Base-by-base conservation (phyloP, 2,797 vertebrate species). In the Danionella dracula region DNA sequence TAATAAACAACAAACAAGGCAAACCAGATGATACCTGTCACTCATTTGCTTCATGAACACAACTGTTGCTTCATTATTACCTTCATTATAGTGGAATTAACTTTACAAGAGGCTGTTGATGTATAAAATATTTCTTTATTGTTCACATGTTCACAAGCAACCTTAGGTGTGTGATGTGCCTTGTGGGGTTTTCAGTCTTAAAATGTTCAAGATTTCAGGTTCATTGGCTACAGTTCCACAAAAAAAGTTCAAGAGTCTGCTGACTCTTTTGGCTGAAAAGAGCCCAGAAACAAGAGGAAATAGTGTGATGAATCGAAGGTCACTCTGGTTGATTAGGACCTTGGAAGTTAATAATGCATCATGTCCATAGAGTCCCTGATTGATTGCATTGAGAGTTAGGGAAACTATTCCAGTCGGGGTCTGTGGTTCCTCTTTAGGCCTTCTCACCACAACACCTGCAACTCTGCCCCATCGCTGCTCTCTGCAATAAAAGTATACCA, bases 261-360 rank as follows among this genome's bases (percentile, higher is more conserved):
- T 23, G 59, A 67, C 63, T 66, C n/a, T 4, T 9, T 42, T 50
- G 31, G 41, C 40, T 32, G 34, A 4, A 45, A 21, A 11, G 17
- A 57, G 55, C 40, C 45, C 20, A 27, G 70, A 64, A 71, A 51
- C 45, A 59, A 66, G 35, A 31, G 35, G 50, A 69, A 44, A n/a
- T n/a, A n/a, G 49, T 64, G 60, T 78, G 66, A 78, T 76, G 67
- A 78, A 78, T 79, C 66, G 67, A 81, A 83, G 82, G 80, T 85
- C 81, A 71, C 69, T 66, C 55, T 59, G 78, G 76, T 83, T 70
- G 84, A 81, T 83, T 77, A 82, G 82, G 76, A 80, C 66, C 70
- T 81, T 73, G 76, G 73, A 80, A 78, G 84, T 84, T 90, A 89
- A 91, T 91, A 90, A 88, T 81, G 83, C 65, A 58, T 71, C 78